Evolutionary conservation across 2,888 invertebrate species (phyloP), one percentile per base, ranked within the genome.

Genomic region (Trichacis sp.): DNA sequence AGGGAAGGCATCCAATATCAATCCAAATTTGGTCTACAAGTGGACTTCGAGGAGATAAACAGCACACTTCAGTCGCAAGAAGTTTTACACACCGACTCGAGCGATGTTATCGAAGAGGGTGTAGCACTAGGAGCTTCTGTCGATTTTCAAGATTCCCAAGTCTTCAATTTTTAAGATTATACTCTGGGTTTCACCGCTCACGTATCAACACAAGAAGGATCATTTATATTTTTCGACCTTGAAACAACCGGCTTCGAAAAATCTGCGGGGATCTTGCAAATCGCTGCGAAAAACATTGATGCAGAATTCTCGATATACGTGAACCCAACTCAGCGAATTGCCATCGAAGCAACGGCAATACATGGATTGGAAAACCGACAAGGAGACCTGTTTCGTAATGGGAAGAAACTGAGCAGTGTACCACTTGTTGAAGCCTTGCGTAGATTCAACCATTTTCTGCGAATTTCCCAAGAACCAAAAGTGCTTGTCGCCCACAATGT

Each of bases 171-270:
- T n/a, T n/a, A n/a, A n/a, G 8, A 8, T 5, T 5, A 5, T 24
- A 5, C 24, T 5, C 4, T 24, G 8, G 8, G 3, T 24, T 8
- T 24, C 33, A 65, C 18, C 59, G 45, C 48, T 33, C n/a, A n/a
- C n/a, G n/a, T n/a, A n/a, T n/a, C n/a, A n/a, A n/a, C n/a, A n/a
- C n/a, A n/a, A n/a, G n/a, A n/a, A n/a, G n/a, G n/a, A n/a, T n/a
- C 42, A n/a, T 47, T 71, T 1, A 52, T 74, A 14, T 72, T 61
- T 55, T 72, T 72, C 47, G 69, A 74, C 42, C 53, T 71, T 11
- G 69, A 74, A 64, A 74, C 72, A 1, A 68, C 71, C 1, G 64
- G 70, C 6, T 65, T 73, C 4, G 47, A 50, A 29, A 55, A 20
- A 50, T 24, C 51, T 9, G 55, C 42, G 19, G 67, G 69, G 33